Base-by-base conservation (phyloP, 2,113 vertebrate genomes). In the Atractosteus spatula region DNA sequence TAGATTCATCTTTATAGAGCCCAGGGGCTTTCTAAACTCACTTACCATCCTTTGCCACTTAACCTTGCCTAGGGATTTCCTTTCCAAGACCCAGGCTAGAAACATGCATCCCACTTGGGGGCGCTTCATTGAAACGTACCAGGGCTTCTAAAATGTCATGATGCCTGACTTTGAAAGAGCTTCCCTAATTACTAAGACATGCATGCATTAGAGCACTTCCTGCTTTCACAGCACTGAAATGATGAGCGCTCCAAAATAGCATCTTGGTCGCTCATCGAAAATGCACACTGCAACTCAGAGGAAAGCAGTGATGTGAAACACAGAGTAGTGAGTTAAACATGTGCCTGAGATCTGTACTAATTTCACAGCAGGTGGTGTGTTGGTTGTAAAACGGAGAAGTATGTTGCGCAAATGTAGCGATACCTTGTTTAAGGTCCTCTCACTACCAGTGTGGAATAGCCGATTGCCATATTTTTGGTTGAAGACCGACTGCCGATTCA, bases 181-280 rank as follows among this genome's bases (percentile, higher is more conserved):
- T 54, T 51, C 51, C 70, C 13, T 55, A 47, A 56, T 51, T 47
- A n/a, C 51, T 71, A 63, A 12, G 44, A 56, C 44, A 62, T 45
- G 65, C 65, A 3, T 45, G 65, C 14, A 45, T 16, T 6, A 66
- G 43, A 45, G 43, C 17, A 42, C 41, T 42, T 42, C 59, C 44
- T 29, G 45, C 16, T 29, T 55, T 62, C 10, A 41, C 11, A 8
- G 17, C 10, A 71, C 4, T 11, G 70, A 55, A 41, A 14, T 3
- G 41, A 44, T 55, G 14, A 41, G 70, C 54, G 12, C 59, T 63
- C 55, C 55, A 55, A 29, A 5, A 51, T 51, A 10, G 63, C 62
- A 65, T 59, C 59, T 63, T 16, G 16, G 55, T 16, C 47, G 3
- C 70, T 55, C 56, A 42, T 57, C 14, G 62, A 42, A 65, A 72